phyloP scores from a whole-genome alignment of 2,888 invertebrate genomes.

The Sabatieria punctata region DNA sequence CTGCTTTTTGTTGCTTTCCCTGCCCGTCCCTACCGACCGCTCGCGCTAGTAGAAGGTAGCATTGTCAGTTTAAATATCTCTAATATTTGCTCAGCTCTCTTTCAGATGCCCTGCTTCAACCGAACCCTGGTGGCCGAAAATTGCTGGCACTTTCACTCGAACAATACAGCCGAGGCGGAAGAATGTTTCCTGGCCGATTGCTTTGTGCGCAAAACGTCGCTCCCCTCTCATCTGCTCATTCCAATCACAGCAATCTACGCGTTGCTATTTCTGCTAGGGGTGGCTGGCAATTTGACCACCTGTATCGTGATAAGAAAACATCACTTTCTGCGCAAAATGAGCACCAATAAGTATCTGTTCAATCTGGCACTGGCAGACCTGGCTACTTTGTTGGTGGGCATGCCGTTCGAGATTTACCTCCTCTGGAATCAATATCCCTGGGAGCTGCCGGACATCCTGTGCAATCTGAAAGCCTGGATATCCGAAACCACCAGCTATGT shows the following conservation, averaged over 20 bases:
- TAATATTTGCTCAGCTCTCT: too few species aligned
- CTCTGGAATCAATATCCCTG: constrained; percentile 20
- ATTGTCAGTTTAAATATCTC: too few species aligned
- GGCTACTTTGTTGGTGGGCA: constrained; percentile 17
- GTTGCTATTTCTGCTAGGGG: constrained; percentile 15
- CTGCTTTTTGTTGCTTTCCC: too few species aligned
- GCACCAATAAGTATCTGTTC: constrained; percentile 14
- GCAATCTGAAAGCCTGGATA: constrained; percentile 17
- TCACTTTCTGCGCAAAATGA: constrained; percentile 17
- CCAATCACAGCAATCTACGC: constrained; percentile 16
- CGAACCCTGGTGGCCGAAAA: too few species aligned
- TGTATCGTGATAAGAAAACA: constrained; percentile 18
- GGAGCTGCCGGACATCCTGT: constrained; percentile 19
- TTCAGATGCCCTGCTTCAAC: too few species aligned
- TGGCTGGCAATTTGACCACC: constrained; percentile 16
- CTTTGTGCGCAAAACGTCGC: neutral
- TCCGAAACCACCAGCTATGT: constrained; percentile 20
- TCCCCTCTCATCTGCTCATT: neutral
- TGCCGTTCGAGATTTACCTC: constrained; percentile 18
- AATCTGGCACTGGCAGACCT: constrained; percentile 19
- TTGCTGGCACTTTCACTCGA: too few species aligned
- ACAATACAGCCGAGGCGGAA: too few species aligned
- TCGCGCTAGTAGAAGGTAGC: too few species aligned
- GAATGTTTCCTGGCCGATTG: too few species aligned
- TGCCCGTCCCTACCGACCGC: too few species aligned